Evolutionary conservation across 2,113 vertebrate genomes (phyloP).

Genomic region (Crocuta crocuta): DNA sequence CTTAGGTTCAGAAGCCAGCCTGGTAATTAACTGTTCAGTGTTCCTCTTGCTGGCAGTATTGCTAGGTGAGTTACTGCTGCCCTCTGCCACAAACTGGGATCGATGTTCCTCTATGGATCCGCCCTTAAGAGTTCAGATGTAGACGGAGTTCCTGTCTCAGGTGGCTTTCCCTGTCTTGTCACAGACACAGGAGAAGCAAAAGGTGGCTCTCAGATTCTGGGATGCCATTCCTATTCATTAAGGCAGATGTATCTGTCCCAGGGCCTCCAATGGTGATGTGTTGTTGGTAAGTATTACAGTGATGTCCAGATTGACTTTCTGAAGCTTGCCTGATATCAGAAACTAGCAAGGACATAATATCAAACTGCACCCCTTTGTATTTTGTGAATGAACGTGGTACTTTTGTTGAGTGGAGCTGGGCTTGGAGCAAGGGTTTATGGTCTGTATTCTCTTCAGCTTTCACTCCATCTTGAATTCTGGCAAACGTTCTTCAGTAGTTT

Average conservation of each 20-base stretch:
- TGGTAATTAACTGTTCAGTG: slow-evolving; percentile 67
- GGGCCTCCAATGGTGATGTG: neutral
- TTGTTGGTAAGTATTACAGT: neutral
- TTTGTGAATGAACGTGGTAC: neutral
- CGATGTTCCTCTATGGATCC: neutral
- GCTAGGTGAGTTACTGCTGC: slow-evolving; percentile 4
- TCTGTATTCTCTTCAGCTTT: slow-evolving; percentile 1
- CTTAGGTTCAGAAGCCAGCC: slow-evolving; percentile 47
- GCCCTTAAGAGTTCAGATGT: neutral
- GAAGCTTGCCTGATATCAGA: slow-evolving; percentile 16
- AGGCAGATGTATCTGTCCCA: neutral
- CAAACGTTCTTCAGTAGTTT: neutral
- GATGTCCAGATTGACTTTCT: neutral
- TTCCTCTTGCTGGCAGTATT: neutral
- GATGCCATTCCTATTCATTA: neutral
- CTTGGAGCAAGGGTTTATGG: neutral
- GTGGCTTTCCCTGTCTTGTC: neutral
- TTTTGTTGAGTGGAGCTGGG: neutral
- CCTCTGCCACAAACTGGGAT: neutral
- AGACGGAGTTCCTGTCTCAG: neutral
- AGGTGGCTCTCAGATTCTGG: neutral
- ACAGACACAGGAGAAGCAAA: too few relatives aligned
- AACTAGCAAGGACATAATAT: neutral
- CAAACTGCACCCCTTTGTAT: neutral
- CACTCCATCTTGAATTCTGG: neutral